A percentile compares a stretch with the other conserved stretches of the same genome.
Conservation (phyloP, 53 echinoderm and acorn worm genomes). For the Paelopatides confundens region DNA sequence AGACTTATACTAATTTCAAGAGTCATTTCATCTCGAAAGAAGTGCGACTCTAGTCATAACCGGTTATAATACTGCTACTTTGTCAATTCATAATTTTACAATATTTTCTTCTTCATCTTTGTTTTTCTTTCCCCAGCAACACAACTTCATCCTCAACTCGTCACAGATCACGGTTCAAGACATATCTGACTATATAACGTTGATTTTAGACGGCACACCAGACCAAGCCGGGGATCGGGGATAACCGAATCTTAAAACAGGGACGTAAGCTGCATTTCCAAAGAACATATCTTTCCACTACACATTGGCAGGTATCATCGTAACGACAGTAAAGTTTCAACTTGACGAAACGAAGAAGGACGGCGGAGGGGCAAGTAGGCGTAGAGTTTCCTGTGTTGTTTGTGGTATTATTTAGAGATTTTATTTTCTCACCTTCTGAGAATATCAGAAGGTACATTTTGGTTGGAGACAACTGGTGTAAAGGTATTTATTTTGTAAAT, state of each 20-base stretch:
- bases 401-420: no score
- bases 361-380: not conserved
- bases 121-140: slow-evolving; percentile 62
- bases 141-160: slow-evolving; percentile 59
- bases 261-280: not conserved
- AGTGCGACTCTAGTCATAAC: no score
- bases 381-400: no score
- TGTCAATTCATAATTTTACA: no score
- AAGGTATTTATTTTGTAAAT: no score
- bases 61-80: no score
- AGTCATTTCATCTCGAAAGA: no score
- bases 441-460: no score
- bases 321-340: not conserved
- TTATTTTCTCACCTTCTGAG: no score
- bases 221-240: not conserved
- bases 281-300: not conserved
- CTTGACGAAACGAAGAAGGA: not conserved
- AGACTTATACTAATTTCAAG: no score
- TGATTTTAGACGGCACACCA: slow-evolving; percentile 46
- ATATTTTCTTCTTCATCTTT: no score
- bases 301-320: not conserved
- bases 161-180: slow-evolving; percentile 54
- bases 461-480: no score
- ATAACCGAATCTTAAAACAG: not conserved
- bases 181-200: slow-evolving; percentile 57